Evolutionary conservation across 2,113 vertebrate species (phyloP), one percentile per base, ranked within the genome.

Genomic region (Mola mola): DNA sequence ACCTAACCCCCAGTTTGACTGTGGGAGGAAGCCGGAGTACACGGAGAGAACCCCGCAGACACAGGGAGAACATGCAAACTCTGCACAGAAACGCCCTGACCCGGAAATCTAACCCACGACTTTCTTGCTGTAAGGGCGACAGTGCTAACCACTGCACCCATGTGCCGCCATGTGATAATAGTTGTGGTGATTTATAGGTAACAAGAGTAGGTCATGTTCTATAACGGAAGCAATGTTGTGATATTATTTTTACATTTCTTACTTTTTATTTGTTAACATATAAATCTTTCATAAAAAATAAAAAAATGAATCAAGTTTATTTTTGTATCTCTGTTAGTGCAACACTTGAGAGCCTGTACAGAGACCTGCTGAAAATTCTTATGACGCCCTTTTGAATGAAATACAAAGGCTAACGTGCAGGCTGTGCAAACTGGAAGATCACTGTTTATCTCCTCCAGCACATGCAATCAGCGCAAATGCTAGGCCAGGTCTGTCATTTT

Each of bases 401-500:
- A 75, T 75, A 75, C 70, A 77, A 68, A 75, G 69, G 66, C 83
- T 87, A 87, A 84, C 82, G 79, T 75, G 73, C 61, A 62, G 74
- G 64, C 72, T 80, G 69, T 65, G 77, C 73, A 85, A 88, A 87
- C 87, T 78, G 75, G 70, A 82, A 86, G 88, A 88, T 85, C 73
- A 53, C 82, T 88, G 82, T 89, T 91, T 90, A 90, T 89, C 83
- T 87, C 84, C 64, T 58, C 75, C 80, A 79, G 87, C 82, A 89
- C 85, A 83, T 85, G 82, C 87, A 91, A 90, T 91, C 90, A 89
- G 85, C 44, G 70, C 82, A 87, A 90, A 91, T 83, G 72, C 81
- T 65, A 57, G 86, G 68, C 69, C 77, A 34, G 79, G 63, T 72
- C 88, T 88, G 77, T 84, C 83, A 85, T 90, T 90, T 88, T 76